Base-by-base conservation (phyloP, 2,888 invertebrate species). In the Strigamia maritima region DNA sequence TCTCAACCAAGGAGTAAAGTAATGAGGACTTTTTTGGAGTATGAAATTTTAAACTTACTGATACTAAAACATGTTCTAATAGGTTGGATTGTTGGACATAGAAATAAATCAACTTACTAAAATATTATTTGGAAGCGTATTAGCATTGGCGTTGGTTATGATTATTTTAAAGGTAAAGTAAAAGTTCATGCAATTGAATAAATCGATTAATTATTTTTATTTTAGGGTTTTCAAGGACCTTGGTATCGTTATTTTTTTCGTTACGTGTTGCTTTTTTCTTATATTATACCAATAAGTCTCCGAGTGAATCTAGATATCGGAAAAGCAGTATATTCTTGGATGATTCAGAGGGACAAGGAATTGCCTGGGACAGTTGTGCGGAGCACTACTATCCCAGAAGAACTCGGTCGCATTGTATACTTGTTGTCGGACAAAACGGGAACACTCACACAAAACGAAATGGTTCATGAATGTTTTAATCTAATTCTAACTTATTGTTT, bases 231-330 rank as follows among this genome's bases (percentile, higher is more conserved):
- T 87, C 92, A 90, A 80, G 98, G 98, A 0, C 96, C 95, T 12
- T 98, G 98, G 98, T 97, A 95, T 86, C 87, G 94, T 83, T 98
- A 99, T 87, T 91, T 98, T 89, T 97, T 98, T 88, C 90, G 99
- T 84, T 99, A 99, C 85, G 92, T 99, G 78, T 89, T 99, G 70
- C 90, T 99, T 22, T 99, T 99, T 88, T 99, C 99, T 0, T 99
- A 99, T 87, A 99, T 99, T 83, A 98, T 99, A 85, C 99, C 99
- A 19, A 97, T 99, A 83, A 97, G 98, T 88, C 90, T 99, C 84
- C 90, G 99, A 81, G 98, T 99, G 0, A 99, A 99, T 88, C 89
- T 99, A 83, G 99, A 99, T 84, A 95, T 99, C 94, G 98, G 98
- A 0, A 99, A 99, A 87, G 93, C 94, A 0, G 97, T 94, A 85